A percentile compares a stretch with the other conserved stretches of the same genome.
Conservation (phyloP, 1,140 invertebrate genomes). For the Heterodera carotae region DNA sequence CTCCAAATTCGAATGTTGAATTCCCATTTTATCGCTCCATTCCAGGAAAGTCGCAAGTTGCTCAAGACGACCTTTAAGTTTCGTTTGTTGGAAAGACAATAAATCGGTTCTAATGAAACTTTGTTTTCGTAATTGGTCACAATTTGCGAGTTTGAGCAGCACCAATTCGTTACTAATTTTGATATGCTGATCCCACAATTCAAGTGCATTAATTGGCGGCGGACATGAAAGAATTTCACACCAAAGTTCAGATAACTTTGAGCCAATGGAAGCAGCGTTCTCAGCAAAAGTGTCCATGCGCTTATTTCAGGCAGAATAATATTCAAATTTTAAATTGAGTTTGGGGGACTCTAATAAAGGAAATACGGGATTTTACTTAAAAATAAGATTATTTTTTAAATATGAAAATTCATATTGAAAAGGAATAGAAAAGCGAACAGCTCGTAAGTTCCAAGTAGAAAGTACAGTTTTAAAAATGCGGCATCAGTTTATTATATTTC, state of each 20-base stretch:
- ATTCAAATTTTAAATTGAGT: no score
- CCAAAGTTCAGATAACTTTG: slow-evolving; percentile 40
- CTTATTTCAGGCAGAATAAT: background rate
- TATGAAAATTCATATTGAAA: no score
- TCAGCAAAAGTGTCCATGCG: background rate
- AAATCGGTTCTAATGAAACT: background rate
- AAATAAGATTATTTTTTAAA: no score
- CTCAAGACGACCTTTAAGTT: slow-evolving; percentile 34
- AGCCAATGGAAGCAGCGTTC: slow-evolving; percentile 8
- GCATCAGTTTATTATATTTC: no score
- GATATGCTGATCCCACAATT: slow-evolving; percentile 47
- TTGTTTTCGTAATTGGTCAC: background rate
- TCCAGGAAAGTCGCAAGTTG: slow-evolving; percentile 32
- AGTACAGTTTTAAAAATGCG: no score
- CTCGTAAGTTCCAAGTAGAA: no score
- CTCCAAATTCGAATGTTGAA: slow-evolving; percentile 33
- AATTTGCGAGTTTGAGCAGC: background rate
- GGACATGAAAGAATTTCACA: slow-evolving; percentile 18
- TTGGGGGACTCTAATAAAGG: no score
- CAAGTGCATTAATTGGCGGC: slow-evolving; percentile 34
- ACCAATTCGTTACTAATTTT: slow-evolving; percentile 35
- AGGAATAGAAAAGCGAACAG: no score
- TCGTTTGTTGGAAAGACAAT: background rate
- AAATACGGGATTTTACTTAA: no score
- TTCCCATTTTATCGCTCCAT: slow-evolving; percentile 28